Conservation (phyloP, 1,140 invertebrate species). For the Gonatopus flavifemur region DNA sequence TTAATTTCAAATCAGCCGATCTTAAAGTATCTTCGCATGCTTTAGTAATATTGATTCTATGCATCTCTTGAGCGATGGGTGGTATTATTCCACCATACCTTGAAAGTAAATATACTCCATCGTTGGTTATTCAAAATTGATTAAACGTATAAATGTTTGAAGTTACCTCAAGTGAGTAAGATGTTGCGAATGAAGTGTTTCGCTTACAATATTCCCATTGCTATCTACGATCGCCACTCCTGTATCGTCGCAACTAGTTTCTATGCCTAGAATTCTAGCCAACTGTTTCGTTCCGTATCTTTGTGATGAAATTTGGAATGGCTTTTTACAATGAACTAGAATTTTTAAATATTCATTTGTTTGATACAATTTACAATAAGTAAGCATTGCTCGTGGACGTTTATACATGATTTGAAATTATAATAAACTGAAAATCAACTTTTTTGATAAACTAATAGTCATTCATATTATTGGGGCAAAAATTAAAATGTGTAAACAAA, state of each 20-base stretch:
- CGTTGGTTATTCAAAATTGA: not conserved
- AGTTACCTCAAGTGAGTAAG: slow-evolving; percentile 71
- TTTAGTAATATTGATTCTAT: slow-evolving; percentile 75
- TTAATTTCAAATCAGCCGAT: slow-evolving; percentile 66
- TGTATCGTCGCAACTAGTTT: slow-evolving; percentile 99
- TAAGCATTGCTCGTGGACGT: too few relatives aligned
- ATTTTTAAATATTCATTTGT: not conserved
- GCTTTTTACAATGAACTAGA: not conserved
- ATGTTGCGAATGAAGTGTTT: slow-evolving; percentile 78
- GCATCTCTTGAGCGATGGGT: slow-evolving; percentile 78
- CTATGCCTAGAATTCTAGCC: slow-evolving; percentile 79
- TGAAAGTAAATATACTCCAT: slow-evolving; percentile 26
- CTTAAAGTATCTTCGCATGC: slow-evolving; percentile 72
- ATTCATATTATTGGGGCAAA: too few relatives aligned
- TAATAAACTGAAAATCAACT: too few relatives aligned
- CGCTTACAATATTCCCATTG: slow-evolving; percentile 73
- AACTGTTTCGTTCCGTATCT: too few relatives aligned
- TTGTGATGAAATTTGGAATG: slow-evolving; percentile 1
- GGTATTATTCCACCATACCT: slow-evolving; percentile 93
- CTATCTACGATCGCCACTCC: slow-evolving; percentile 83
- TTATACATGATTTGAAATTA: too few relatives aligned
- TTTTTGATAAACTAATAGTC: too few relatives aligned
- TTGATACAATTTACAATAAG: not conserved
- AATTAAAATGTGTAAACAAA: too few relatives aligned
- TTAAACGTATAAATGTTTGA: slow-evolving; percentile 1